phyloP scores from a whole-genome alignment of 2,888 invertebrate genomes.

The Limnephilus marmoratus region DNA sequence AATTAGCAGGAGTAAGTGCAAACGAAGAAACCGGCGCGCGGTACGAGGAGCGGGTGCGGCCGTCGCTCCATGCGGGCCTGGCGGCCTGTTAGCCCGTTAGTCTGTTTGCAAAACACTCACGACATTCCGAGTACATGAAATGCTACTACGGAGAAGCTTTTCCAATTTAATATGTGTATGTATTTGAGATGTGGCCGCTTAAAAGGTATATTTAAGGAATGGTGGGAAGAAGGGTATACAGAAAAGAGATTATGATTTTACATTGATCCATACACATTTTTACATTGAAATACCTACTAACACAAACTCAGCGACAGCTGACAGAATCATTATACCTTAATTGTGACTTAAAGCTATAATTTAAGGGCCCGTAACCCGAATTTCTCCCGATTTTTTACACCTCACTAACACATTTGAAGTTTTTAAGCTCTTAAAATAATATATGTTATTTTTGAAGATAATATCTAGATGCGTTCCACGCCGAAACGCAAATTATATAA shows the following conservation, averaged over 20 bases:
- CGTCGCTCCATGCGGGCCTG: constrained; percentile 7
- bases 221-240: neutral
- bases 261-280: too few species aligned
- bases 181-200: constrained; percentile 48
- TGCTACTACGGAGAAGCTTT: constrained; percentile 40
- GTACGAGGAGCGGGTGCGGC: neutral
- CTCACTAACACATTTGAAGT: too few species aligned
- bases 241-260: neutral
- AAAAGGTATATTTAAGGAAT: neutral
- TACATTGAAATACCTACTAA: too few species aligned
- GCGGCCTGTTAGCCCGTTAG: neutral
- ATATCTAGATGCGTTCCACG: too few species aligned
- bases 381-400: too few species aligned
- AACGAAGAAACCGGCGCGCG: neutral
- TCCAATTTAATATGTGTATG: neutral
- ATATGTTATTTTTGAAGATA: too few species aligned
- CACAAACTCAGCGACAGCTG: too few species aligned
- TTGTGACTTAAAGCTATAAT: too few species aligned
- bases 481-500: too few species aligned
- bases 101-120: constrained; percentile 50
- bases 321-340: too few species aligned
- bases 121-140: constrained; percentile 5
- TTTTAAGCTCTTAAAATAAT: too few species aligned
- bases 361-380: too few species aligned
- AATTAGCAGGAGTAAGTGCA: neutral